Percentiles rank a stretch among this genome's conserved stretches.
These are phyloP conservation scores for Mercenaria mercenaria DNA, from an alignment of 1,140 invertebrate genomes.

Conservation along the genomic window DNA sequence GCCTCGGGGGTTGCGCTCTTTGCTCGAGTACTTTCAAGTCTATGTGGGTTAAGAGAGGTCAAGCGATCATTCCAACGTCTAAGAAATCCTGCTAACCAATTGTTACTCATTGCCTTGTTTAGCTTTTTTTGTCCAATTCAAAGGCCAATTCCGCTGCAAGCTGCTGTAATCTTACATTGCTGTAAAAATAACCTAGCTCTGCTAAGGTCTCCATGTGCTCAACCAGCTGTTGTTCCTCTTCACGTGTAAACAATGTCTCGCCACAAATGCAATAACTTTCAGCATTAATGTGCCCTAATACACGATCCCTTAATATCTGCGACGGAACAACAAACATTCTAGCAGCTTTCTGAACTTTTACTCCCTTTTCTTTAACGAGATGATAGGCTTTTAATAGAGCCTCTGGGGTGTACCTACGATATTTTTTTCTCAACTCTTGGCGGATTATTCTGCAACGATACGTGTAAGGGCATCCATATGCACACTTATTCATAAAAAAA, in stretches of 20 bases:
- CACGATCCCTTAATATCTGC: constrained; percentile 9
- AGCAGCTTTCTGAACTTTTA: neutral
- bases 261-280: neutral
- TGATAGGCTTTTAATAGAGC: neutral
- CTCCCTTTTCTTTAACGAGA: neutral
- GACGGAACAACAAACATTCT: neutral
- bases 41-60: neutral
- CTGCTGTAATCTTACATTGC: neutral
- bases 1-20: constrained; percentile 1
- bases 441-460: neutral
- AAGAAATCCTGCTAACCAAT: neutral
- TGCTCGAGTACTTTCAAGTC: neutral
- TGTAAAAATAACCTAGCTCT: constrained; percentile 5
- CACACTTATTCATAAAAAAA: too few relatives aligned
- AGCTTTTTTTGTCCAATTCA: neutral
- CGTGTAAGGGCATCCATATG: too few relatives aligned
- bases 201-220: constrained; percentile 5
- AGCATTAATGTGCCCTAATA: neutral
- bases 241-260: constrained; percentile 3
- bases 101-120: constrained; percentile 15
- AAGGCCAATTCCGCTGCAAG: neutral
- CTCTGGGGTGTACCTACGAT: neutral
- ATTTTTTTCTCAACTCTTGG: neutral
- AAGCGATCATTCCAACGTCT: neutral
- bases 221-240: constrained; percentile 17